Base-by-base conservation (phyloP, 2,113 vertebrate genomes). In the Limanda limanda region DNA sequence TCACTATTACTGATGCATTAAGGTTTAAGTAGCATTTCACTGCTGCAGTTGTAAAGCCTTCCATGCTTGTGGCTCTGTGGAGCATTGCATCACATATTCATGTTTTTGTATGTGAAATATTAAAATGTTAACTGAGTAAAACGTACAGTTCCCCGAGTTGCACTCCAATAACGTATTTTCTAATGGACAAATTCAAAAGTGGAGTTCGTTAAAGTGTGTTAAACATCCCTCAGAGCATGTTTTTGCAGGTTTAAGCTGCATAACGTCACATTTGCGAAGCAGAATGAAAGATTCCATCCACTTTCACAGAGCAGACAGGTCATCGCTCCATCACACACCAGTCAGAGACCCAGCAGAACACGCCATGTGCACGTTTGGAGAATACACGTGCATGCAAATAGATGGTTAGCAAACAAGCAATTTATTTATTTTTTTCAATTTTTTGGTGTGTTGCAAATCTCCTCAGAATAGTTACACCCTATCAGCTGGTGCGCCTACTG, bases 401-500 rank as follows among this genome's bases (percentile, higher is more conserved):
- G 81, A 74, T 68, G 63, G 47, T 51, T 0, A 73, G 62, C 17
- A 61, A 31, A 69, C 59, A 82, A 61, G 69, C 73, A 15, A 78
- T 79, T 79, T 84, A 72, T 74, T 78, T 79, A 31, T 11, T 51
- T 27, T 40, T 7, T 52, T 2, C 0, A 9, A 10, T 14, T 24
- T 24, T 69, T 78, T 14, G 27, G 27, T 31, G 5, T 31, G 27
- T 57, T 68, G 63, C 25, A 85, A 74, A 85, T 78, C 24, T 68
- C 45, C 56, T 61, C 70, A 9, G 51, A 79, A 71, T 72, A 79
- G 77, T 71, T 85, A 55, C 68, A 82, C 59, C 40, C 68, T 72
- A 78, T 87, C 81, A 84, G 86, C 82, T 88, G 87, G 40, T 20
- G 76, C 59, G 74, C 76, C 76, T 82, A 60, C 52, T 80, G 78